phyloP scores from a whole-genome alignment of 2,113 vertebrate species.

The Etheostoma cragini region DNA sequence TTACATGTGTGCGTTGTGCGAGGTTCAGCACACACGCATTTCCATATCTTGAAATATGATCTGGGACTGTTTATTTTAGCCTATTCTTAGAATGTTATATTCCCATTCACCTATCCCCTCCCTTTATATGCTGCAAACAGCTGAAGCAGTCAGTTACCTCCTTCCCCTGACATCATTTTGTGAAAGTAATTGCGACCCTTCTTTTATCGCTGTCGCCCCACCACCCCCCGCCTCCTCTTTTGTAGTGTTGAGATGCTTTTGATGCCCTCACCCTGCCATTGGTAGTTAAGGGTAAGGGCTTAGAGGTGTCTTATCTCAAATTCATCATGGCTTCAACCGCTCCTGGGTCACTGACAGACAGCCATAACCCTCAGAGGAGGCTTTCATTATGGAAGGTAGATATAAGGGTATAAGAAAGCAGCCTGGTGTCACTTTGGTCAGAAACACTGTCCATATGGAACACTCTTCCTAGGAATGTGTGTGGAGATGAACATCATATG shows the following conservation, averaged over 20 bases:
- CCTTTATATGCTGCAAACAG: slow-evolving; percentile 36
- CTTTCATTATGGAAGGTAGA: slow-evolving; percentile 63
- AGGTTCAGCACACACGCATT: neutral
- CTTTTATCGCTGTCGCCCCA: neutral
- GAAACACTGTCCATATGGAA: slow-evolving; percentile 4
- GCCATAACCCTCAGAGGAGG: slow-evolving; percentile 61
- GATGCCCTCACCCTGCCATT: slow-evolving; percentile 39
- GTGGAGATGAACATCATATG: neutral
- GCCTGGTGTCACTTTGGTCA: slow-evolving; percentile 35
- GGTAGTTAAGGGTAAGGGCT: slow-evolving; percentile 70
- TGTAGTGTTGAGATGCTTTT: slow-evolving; percentile 51
- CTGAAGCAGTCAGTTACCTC: slow-evolving; percentile 16
- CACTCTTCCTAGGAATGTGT: slow-evolving; percentile 9
- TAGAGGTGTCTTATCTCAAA: slow-evolving; percentile 74
- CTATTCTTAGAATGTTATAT: neutral
- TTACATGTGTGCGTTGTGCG: neutral
- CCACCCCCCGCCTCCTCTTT: slow-evolving; percentile 14
- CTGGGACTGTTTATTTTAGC: neutral
- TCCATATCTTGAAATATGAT: neutral
- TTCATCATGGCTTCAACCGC: slow-evolving; percentile 71
- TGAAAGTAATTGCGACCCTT: slow-evolving; percentile 55
- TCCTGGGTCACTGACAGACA: slow-evolving; percentile 68
- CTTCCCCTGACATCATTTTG: slow-evolving; percentile 42
- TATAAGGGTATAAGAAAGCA: slow-evolving; percentile 52
- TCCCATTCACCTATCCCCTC: neutral